phyloP scores from a whole-genome alignment of 2,113 vertebrate genomes.

The Forbesichthys agassizii region DNA sequence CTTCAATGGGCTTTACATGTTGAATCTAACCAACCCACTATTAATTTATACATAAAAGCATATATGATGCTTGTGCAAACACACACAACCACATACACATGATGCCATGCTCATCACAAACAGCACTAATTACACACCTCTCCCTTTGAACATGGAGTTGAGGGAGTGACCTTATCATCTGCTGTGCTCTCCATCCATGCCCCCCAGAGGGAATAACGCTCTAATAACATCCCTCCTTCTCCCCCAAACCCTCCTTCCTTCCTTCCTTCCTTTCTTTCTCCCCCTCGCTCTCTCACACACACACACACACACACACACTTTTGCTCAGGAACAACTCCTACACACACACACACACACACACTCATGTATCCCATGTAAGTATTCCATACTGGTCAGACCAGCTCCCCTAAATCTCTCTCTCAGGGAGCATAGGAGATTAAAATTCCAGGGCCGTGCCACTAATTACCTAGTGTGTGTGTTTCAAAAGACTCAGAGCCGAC shows the following conservation, averaged over 20 bases:
- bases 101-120: too few species aligned
- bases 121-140: too few species aligned
- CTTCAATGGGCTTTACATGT: too few species aligned
- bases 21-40: too few species aligned
- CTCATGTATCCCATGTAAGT: background rate
- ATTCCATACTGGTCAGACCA: background rate
- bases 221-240: background rate
- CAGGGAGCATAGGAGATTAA: constrained; percentile 39
- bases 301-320: background rate
- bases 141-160: too few species aligned
- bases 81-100: too few species aligned
- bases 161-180: too few species aligned
- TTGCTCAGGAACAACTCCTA: too few species aligned
- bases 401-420: background rate
- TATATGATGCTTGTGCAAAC: too few species aligned
- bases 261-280: background rate
- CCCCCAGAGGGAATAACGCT: background rate
- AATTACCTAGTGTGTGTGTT: constrained; percentile 59
- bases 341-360: too few species aligned
- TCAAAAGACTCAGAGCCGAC: constrained; percentile 23
- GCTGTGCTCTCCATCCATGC: too few species aligned
- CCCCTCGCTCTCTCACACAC: background rate
- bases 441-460: constrained; percentile 51
- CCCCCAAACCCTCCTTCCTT: background rate
- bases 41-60: too few species aligned